Evolutionary conservation across 2,888 invertebrate species (phyloP), one percentile per base, ranked within the genome.

Genomic region (Belgica antarctica): DNA sequence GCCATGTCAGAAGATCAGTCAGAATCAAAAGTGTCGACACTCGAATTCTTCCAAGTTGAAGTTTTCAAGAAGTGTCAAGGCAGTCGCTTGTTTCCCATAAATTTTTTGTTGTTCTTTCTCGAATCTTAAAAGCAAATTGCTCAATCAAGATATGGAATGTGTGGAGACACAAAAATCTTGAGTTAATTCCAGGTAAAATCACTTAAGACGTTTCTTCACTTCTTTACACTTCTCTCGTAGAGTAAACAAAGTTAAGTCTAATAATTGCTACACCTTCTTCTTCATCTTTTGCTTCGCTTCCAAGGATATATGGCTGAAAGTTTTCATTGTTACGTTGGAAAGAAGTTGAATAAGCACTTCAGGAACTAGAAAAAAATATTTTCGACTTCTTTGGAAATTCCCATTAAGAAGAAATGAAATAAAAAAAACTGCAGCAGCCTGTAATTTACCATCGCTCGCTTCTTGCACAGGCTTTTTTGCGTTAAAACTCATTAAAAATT

Each of bases 151-250:
- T 52, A 2, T 22, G 5, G 22, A 22, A 17, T 52, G 17, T 52
- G 12, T 41, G 3, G 41, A 47, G 15, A 12, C 4, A 47, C 4
- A 47, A 47, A n/a, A 57, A 22, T 10, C 10, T 47, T n/a, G 17
- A 47, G 47, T 47, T 8, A 19, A 24, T 62, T 34, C 34, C 62
- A 62, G 62, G 62, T 62, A 62, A 62, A 65, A 47, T 17, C 65
- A 47, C 47, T 65, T 46, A 27, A 68, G 65, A 47, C 46, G 34
- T 24, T 46, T 28, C 17, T 47, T 46, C 17, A 52, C 12, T 31
- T 31, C 12, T 31, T 31, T n/a, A n/a, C n/a, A n/a, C n/a, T n/a
- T n/a, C n/a, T n/a, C n/a, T n/a, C n/a, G n/a, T n/a, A n/a, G n/a
- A n/a, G n/a, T 8, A 34, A 34, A 34, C 7, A 34, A 34, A 34